Conservation (phyloP, 2,113 vertebrate genomes). For the Malurus melanocephalus region DNA sequence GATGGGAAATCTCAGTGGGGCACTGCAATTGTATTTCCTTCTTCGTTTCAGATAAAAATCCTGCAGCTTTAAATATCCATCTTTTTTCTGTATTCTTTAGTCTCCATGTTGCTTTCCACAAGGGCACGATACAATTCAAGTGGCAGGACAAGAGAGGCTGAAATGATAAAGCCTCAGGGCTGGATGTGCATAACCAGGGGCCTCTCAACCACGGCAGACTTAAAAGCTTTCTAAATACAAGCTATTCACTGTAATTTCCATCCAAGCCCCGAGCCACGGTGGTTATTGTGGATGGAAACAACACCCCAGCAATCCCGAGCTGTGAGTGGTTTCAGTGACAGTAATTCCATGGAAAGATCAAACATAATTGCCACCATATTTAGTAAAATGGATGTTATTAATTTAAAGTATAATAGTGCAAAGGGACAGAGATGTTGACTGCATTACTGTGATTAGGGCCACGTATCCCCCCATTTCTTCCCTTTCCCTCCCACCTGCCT, state of each 20-base stretch:
- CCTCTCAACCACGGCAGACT: slow-evolving; percentile 30
- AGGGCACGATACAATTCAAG: neutral
- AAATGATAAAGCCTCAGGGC: slow-evolving; percentile 29
- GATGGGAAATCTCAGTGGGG: neutral
- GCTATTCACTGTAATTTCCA: slow-evolving; percentile 29
- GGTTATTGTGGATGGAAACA: slow-evolving; percentile 11
- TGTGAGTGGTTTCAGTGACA: slow-evolving; percentile 39
- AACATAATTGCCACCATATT: slow-evolving; percentile 18
- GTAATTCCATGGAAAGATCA: slow-evolving; percentile 16
- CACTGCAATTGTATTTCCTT: neutral
- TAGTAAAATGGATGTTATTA: slow-evolving; percentile 38
- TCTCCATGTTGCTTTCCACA: neutral
- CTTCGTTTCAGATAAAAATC: neutral
- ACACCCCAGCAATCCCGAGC: neutral
- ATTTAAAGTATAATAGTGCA: slow-evolving; percentile 39
- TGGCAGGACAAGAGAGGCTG: slow-evolving; percentile 15
- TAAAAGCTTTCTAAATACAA: slow-evolving; percentile 52
- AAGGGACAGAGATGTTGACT: slow-evolving; percentile 26
- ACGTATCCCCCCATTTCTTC: neutral
- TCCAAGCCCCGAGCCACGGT: slow-evolving; percentile 19
- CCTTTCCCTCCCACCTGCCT: slow-evolving; percentile 5
- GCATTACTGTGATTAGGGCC: slow-evolving; percentile 29
- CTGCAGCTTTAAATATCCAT: slow-evolving; percentile 21
- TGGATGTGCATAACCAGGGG: neutral
- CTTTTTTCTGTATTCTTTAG: neutral